Evolutionary conservation across 2,888 invertebrate genomes (phyloP).

Genomic region (Hypena proboscidalis): DNA sequence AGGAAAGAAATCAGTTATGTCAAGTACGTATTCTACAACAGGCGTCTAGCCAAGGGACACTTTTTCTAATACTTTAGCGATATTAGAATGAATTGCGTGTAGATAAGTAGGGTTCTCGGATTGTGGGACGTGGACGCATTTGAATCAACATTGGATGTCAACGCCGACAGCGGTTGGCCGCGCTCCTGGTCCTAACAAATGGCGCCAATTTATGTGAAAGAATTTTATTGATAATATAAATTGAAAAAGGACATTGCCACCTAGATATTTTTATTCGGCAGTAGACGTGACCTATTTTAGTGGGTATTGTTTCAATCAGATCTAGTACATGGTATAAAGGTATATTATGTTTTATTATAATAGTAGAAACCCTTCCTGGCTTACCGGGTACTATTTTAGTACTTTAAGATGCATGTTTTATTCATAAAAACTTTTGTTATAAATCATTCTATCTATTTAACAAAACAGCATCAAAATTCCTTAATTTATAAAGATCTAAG

Average conservation of each 20-base stretch:
- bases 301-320: constrained; percentile 19
- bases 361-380: no score
- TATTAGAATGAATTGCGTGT: constrained; percentile 38
- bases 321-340: not conserved
- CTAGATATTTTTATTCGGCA: constrained; percentile 35
- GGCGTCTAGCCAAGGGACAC: constrained; percentile 1
- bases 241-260: constrained; percentile 45
- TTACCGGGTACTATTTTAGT: no score
- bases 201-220: constrained; percentile 44
- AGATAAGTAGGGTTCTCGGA: constrained; percentile 37
- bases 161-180: constrained; percentile 35
- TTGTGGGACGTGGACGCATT: constrained; percentile 43
- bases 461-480: no score
- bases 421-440: no score
- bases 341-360: no score
- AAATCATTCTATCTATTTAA: no score
- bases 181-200: constrained; percentile 39
- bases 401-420: no score
- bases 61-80: constrained; percentile 27
- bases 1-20: no score
- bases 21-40: no score
- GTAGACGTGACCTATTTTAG: constrained; percentile 34
- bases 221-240: constrained; percentile 52
- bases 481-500: no score
- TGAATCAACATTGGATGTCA: constrained; percentile 49